These are phyloP conservation scores for Clitarchus hookeri DNA, from an alignment of 2,888 invertebrate species.

Conservation along the genomic window DNA sequence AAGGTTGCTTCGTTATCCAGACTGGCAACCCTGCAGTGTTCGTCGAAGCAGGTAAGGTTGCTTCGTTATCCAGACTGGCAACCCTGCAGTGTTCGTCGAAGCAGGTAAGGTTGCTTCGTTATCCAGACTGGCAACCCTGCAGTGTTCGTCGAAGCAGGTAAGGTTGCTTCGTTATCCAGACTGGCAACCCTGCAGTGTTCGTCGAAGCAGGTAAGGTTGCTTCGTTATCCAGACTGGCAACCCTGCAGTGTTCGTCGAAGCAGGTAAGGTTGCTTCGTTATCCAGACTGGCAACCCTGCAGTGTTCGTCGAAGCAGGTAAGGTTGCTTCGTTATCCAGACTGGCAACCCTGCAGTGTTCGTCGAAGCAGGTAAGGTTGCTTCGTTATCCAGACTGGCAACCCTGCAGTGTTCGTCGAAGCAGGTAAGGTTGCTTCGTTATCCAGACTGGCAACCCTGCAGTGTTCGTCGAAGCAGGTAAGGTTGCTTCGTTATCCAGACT, in stretches of 20 bases:
- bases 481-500: no score
- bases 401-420: constrained; percentile 38
- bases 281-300: constrained; percentile 38
- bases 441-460: constrained; percentile 38
- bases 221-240: no score
- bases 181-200: constrained; percentile 39
- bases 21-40: constrained; percentile 39
- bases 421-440: no score
- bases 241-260: constrained; percentile 38
- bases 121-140: constrained; percentile 38
- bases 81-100: constrained; percentile 38
- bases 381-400: constrained; percentile 38
- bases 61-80: no score
- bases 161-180: no score
- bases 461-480: constrained; percentile 38
- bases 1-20: no score
- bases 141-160: constrained; percentile 38
- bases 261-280: constrained; percentile 32
- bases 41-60: constrained; percentile 34
- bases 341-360: constrained; percentile 35
- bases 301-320: constrained; percentile 39
- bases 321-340: no score
- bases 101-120: constrained; percentile 32
- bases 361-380: constrained; percentile 35
- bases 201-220: constrained; percentile 35